Percentiles rank a stretch among this genome's conserved stretches.
Conservation (phyloP, 2,797 vertebrate species). For the Prionace glauca region DNA sequence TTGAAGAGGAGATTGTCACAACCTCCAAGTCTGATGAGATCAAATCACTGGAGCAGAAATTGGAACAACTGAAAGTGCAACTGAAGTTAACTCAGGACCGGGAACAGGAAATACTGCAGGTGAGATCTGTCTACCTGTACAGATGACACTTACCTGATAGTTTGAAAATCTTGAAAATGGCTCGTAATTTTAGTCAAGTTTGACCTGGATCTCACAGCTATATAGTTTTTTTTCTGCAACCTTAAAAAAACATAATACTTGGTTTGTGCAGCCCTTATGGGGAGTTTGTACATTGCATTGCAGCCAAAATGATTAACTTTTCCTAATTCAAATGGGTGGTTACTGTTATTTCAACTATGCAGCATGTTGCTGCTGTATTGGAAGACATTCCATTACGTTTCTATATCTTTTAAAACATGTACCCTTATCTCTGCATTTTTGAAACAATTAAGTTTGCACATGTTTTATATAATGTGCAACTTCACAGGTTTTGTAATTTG, state of each 20-base stretch:
- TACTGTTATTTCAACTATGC: not conserved
- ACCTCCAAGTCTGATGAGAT: not conserved
- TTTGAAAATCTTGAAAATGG: not conserved
- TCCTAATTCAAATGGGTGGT: not conserved
- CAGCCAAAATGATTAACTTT: not conserved
- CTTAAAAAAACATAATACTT: not conserved
- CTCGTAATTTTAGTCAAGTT: not conserved
- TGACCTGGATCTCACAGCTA: not conserved
- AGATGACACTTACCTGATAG: not conserved
- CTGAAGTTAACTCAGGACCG: not conserved
- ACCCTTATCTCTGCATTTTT: not conserved
- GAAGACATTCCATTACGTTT: not conserved
- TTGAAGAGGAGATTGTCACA: not conserved
- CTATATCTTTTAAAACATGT: not conserved
- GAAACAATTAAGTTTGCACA: not conserved
- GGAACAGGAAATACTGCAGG: constrained; percentile 11
- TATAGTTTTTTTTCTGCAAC: not conserved
- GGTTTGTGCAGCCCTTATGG: not conserved
- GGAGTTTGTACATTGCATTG: not conserved
- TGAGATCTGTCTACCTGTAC: not conserved
- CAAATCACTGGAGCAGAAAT: not conserved
- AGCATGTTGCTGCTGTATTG: not conserved
- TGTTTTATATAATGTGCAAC: no score
- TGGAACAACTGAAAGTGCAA: not conserved
- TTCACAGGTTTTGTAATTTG: not conserved